These are phyloP conservation scores for Norana najaformis DNA, from an alignment of 2,888 invertebrate genomes.

Conservation along the genomic window DNA sequence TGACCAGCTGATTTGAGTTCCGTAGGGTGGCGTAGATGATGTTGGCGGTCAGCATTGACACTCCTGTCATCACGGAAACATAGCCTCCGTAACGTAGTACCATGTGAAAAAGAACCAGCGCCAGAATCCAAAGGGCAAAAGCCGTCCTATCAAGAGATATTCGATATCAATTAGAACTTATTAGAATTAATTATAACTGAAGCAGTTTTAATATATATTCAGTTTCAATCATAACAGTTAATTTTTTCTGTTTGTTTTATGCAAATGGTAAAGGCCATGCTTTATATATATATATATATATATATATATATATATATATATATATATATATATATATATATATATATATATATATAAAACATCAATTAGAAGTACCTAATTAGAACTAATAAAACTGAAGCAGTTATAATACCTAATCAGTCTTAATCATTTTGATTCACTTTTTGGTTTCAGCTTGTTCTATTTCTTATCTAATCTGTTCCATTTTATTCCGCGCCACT, in stretches of 20 bases:
- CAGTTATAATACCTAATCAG: not conserved
- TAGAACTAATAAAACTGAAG: not conserved
- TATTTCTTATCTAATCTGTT: too few species aligned
- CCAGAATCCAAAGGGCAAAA: conserved; percentile 68
- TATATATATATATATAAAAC: too few species aligned
- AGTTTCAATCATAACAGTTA: too few species aligned
- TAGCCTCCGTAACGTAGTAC: conserved; percentile 67
- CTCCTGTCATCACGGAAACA: conserved; percentile 65
- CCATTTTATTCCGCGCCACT: too few species aligned
- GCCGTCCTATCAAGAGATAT: conserved; percentile 63
- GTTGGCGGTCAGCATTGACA: conserved; percentile 66
- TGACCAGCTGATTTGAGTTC: conserved; percentile 65
- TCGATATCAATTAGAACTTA: not conserved
- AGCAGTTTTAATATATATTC: too few species aligned
- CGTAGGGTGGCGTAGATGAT: conserved; percentile 66
- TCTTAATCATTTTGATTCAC: not conserved
- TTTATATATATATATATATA: too few species aligned
- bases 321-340: too few species aligned
- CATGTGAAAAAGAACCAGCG: conserved; percentile 66
- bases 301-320: too few species aligned
- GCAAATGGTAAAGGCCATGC: too few species aligned
- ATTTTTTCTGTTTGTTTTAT: too few species aligned
- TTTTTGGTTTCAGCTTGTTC: not conserved
- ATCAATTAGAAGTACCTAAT: not conserved
- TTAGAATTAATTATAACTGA: too few species aligned